Evolutionary conservation across 2,888 invertebrate genomes (phyloP).

Genomic region (Plebejus argus): DNA sequence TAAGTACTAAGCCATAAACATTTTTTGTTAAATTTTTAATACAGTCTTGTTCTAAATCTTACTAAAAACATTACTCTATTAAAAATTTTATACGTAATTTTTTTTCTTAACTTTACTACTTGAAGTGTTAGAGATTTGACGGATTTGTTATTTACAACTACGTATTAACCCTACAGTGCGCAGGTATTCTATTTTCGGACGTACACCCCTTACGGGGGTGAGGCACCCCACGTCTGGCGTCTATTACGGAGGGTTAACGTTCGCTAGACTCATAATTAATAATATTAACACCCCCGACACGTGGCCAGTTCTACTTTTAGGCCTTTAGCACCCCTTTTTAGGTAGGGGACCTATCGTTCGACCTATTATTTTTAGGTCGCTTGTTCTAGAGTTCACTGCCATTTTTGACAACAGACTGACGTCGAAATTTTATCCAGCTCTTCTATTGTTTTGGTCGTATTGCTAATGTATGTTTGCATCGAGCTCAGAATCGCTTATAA

Average conservation of each 20-base stretch:
- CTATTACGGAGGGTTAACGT: not conserved
- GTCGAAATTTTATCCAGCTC: no score
- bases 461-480: no score
- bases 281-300: not conserved
- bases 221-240: not conserved
- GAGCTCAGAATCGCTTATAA: no score
- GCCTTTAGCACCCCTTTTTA: not conserved
- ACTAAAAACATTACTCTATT: no score
- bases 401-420: no score
- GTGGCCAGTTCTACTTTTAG: not conserved
- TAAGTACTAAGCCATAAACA: no score
- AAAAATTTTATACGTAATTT: no score
- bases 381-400: no score
- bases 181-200: slow-evolving; percentile 10
- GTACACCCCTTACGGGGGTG: not conserved
- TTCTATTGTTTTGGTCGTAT: no score
- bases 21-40: no score
- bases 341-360: not conserved
- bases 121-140: not conserved
- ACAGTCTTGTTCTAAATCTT: no score
- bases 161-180: not conserved
- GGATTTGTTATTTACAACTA: not conserved
- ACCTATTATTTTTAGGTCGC: not conserved
- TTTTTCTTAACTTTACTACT: no score
- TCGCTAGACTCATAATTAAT: slow-evolving; percentile 9